Conservation (phyloP, 2,113 vertebrate species). For the Leptocoma aspasia region DNA sequence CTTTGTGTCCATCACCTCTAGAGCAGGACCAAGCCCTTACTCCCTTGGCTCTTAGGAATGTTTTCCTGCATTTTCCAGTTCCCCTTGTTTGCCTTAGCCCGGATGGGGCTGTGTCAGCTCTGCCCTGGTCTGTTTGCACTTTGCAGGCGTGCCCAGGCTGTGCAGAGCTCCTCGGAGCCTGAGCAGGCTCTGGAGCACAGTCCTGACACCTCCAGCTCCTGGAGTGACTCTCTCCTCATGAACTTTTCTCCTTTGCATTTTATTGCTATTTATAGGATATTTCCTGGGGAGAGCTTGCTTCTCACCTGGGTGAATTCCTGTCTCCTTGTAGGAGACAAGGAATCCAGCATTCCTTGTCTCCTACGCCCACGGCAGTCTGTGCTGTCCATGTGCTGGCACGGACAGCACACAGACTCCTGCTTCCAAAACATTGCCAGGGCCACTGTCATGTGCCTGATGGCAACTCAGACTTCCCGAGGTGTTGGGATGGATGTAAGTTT, state of each 20-base stretch:
- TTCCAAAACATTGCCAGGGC: background rate
- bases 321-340: too few relatives aligned
- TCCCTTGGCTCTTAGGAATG: background rate
- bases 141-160: background rate
- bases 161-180: background rate
- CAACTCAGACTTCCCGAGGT: background rate
- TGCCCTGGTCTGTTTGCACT: background rate
- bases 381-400: too few relatives aligned
- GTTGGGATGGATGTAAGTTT: too few relatives aligned
- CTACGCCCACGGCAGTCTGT: accelerated
- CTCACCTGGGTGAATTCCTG: too few relatives aligned
- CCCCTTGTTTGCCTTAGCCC: background rate
- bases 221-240: background rate
- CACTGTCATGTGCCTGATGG: background rate
- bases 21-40: background rate
- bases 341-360: background rate
- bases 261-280: background rate
- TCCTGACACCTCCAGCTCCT: background rate
- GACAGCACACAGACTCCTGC: background rate
- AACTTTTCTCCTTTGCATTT: background rate
- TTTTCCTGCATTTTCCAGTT: background rate
- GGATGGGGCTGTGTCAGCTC: background rate
- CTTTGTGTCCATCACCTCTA: background rate
- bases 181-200: background rate
- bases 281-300: background rate